phyloP scores from a whole-genome alignment of 2,888 invertebrate species.

The Melanophora roralis region DNA sequence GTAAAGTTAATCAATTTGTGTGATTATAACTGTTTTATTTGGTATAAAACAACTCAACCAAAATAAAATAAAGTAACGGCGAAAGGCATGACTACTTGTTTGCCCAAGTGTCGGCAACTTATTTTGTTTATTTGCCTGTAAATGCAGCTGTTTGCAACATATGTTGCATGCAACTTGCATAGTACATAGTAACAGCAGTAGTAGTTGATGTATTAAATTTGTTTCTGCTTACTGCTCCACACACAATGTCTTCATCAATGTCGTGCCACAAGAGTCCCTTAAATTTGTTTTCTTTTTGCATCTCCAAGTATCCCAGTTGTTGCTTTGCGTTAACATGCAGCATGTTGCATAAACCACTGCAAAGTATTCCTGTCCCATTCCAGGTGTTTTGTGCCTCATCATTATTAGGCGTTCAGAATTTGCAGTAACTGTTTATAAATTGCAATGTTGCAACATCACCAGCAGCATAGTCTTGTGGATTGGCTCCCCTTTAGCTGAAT shows the following conservation, averaged over 20 bases:
- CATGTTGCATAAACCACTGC: conserved; percentile 57
- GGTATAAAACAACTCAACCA: conserved; percentile 30
- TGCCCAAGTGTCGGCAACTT: conserved; percentile 56
- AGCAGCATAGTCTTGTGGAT: conserved; percentile 14
- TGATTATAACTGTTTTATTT: conserved; percentile 50
- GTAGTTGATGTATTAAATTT: background rate
- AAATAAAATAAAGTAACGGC: background rate
- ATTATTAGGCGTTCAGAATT: conserved; percentile 70
- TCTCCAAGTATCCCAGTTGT: conserved; percentile 30
- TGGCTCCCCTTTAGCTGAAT: conserved; percentile 27
- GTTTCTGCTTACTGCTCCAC: background rate
- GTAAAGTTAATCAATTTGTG: background rate
- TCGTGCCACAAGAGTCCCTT: conserved; percentile 15
- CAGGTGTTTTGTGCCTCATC: conserved; percentile 71
- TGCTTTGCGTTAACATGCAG: conserved; percentile 31
- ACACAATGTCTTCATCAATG: background rate
- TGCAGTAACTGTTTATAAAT: conserved; percentile 44
- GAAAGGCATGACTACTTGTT: conserved; percentile 43
- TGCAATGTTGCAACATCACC: conserved; percentile 48
- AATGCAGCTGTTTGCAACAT: conserved; percentile 58
- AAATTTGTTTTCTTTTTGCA: background rate
- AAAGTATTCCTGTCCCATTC: conserved; percentile 70
- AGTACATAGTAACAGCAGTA: background rate
- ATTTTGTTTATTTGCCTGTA: conserved; percentile 58
- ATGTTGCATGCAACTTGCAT: conserved; percentile 58